Percentiles rank a stretch among this genome's conserved stretches.
phyloP scores from a whole-genome alignment of 2,888 invertebrate genomes.

The Orthonychiurus folsomi region DNA sequence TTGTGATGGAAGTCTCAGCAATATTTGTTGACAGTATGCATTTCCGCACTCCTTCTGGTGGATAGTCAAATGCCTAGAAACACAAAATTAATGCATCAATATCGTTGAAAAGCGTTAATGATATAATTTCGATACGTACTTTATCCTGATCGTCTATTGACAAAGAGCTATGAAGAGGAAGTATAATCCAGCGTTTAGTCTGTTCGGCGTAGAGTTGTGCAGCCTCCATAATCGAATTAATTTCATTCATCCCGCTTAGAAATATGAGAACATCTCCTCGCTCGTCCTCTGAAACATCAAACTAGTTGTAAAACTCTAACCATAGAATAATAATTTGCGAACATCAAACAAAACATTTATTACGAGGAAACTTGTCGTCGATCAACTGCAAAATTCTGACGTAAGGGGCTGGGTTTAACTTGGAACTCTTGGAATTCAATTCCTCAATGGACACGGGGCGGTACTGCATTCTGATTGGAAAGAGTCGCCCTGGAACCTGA shows the following conservation, averaged over 20 bases:
- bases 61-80: conserved; percentile 74
- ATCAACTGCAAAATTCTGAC: conserved; percentile 84
- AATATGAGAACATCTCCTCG: conserved; percentile 92
- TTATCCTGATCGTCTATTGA: conserved; percentile 93
- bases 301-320: conserved; percentile 14
- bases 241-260: conserved; percentile 88
- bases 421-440: conserved; percentile 55
- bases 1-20: conserved; percentile 96
- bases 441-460: conserved; percentile 59
- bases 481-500: conserved; percentile 91
- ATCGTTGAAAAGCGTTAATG: too few species aligned
- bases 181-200: conserved; percentile 78
- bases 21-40: conserved; percentile 97
- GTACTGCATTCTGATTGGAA: conserved; percentile 83
- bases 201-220: conserved; percentile 68
- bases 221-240: conserved; percentile 75
- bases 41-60: conserved; percentile 88
- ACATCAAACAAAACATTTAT: conserved; percentile 29
- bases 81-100: not conserved
- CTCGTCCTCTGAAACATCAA: conserved; percentile 54
- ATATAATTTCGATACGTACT: conserved; percentile 53
- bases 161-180: conserved; percentile 84
- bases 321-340: too few species aligned
- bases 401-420: conserved; percentile 87
- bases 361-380: conserved; percentile 75